Conservation (phyloP, 2,888 invertebrate genomes). For the Anoncus sp. region DNA sequence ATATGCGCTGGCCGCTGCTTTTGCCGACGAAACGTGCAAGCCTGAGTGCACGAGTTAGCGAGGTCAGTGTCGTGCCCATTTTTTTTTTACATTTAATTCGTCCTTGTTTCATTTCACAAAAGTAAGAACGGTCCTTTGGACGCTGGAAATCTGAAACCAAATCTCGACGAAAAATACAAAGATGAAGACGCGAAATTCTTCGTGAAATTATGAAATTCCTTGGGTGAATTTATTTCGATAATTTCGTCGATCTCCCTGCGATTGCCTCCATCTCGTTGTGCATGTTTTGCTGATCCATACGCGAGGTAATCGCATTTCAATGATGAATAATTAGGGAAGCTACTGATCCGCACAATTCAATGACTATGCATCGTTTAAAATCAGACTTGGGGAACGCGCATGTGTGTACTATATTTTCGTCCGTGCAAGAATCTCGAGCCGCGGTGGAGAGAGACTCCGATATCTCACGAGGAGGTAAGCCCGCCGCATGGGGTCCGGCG, state of each 20-base stretch:
- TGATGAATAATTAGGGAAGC: neutral
- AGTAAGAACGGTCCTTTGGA: neutral
- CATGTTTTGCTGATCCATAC: neutral
- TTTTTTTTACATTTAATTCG: conserved; percentile 11
- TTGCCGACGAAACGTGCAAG: conserved; percentile 43
- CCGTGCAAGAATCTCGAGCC: conserved; percentile 8
- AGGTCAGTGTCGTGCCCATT: conserved; percentile 76
- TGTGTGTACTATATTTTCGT: conserved; percentile 28
- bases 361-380: neutral
- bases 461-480: conserved; percentile 41
- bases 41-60: conserved; percentile 79
- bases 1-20: conserved; percentile 14
- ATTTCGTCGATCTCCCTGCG: conserved; percentile 15
- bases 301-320: conserved; percentile 6
- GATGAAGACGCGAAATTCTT: neutral
- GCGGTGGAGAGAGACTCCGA: conserved; percentile 1
- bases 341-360: neutral
- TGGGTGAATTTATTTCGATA: conserved; percentile 10
- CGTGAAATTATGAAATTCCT: neutral
- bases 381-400: conserved; percentile 1
- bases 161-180: conserved; percentile 8
- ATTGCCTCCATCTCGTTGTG: conserved; percentile 1
- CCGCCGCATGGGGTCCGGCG: conserved; percentile 43
- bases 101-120: neutral
- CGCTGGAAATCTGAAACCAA: conserved; percentile 26